Evolutionary conservation across 2,888 invertebrate genomes (phyloP), one percentile per base, ranked within the genome.

Genomic region (Drosophila paracracens): DNA sequence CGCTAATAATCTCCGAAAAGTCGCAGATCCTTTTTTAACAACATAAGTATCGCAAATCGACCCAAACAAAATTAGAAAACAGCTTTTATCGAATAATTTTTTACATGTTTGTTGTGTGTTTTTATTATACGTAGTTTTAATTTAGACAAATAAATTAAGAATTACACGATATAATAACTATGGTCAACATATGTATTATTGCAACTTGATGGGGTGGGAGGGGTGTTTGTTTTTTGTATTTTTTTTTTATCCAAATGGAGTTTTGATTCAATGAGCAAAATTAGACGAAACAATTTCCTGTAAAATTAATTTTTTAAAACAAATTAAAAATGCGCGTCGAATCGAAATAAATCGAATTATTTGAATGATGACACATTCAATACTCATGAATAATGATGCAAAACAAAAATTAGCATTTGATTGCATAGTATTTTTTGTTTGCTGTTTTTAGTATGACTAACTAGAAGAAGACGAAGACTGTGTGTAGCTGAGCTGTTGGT

Each of bases 121-220:
- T 80, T 84, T 89, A 88, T 84, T 84, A 84, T 88, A 76, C 75
- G 80, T 89, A 88, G 77, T 65, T 89, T 85, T 85, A 85, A 85
- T 85, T 85, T 85, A 85, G 85, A 89, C 83, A 90, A 85, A 85
- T 85, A 85, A 85, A 85, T 85, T 85, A 85, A 89, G 86, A 83
- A 88, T 84, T 84, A 85, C 66, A 88, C 81, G 73, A 83, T 89
- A 89, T 90, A 89, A 90, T 86, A 88, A 77, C 89, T 89, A 89
- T 83, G 86, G 75, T 89, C 83, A 89, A 86, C 78, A 81, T 75
- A 75, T 71, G 65, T 82, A 81, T 83, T 82, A 80, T 75, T 80
- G 76, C 70, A 82, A 70, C 76, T 66, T 75, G 68, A 71, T 71
- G 70, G 48, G 46, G 38, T 27, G 61, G 51, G 35, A 21, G 25